These are phyloP conservation scores for Coenobita brevimanus DNA, from an alignment of 1,140 invertebrate genomes.

Conservation along the genomic window DNA sequence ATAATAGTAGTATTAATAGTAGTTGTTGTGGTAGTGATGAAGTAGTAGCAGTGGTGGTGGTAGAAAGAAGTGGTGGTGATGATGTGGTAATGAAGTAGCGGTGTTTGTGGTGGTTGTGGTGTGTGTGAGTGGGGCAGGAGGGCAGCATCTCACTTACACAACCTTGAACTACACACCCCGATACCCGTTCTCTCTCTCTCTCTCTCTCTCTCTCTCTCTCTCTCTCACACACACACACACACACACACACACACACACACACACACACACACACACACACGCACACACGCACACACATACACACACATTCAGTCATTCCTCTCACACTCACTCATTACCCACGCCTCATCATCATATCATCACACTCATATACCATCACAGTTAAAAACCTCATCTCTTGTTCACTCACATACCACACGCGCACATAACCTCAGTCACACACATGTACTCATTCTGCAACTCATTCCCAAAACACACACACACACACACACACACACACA, in stretches of 20 bases:
- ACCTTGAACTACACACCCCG: too few relatives aligned
- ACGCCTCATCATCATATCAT: not conserved
- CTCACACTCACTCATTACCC: not conserved
- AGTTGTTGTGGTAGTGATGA: too few relatives aligned
- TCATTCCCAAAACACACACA: too few relatives aligned
- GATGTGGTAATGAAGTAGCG: too few relatives aligned
- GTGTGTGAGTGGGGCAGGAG: too few relatives aligned
- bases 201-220: too few relatives aligned
- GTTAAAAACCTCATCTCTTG: not conserved
- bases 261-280: slow-evolving; percentile 36
- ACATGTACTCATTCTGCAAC: not conserved
- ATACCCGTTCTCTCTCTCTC: too few relatives aligned
- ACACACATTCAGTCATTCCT: not conserved
- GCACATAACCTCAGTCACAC: not conserved
- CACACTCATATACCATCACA: not conserved
- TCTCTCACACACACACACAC: slow-evolving; percentile 7
- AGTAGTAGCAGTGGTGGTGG: too few relatives aligned
- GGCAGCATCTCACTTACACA: too few relatives aligned
- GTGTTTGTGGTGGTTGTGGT: too few relatives aligned
- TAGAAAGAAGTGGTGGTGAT: too few relatives aligned
- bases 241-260: slow-evolving; percentile 36
- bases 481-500: not conserved
- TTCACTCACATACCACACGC: not conserved
- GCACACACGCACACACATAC: slow-evolving; percentile 23
- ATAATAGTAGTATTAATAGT: too few relatives aligned